A percentile compares a stretch with the other conserved stretches of the same genome.
Evolutionary conservation across 1,140 invertebrate species (phyloP).

Genomic region (Caenorhabditis latens): DNA sequence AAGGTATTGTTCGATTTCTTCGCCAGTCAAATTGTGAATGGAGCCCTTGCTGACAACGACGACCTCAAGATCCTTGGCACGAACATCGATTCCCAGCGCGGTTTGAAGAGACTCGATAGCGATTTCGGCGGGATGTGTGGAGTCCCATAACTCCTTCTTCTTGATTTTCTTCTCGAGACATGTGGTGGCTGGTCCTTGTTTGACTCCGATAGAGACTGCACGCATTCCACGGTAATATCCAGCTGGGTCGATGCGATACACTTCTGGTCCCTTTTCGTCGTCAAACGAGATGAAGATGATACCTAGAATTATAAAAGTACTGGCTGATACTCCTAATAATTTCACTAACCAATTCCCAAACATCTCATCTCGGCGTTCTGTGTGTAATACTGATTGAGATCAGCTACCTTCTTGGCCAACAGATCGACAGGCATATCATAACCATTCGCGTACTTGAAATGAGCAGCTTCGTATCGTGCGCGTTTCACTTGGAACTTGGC

Average conservation of each 20-base stretch:
- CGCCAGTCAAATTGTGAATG: slow-evolving; percentile 85
- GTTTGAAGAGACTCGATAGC: slow-evolving; percentile 93
- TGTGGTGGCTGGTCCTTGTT: slow-evolving; percentile 91
- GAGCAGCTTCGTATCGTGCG: slow-evolving; percentile 94
- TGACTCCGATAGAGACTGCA: slow-evolving; percentile 92
- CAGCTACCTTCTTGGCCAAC: slow-evolving; percentile 88
- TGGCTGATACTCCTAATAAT: too few species aligned
- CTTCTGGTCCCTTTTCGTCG: slow-evolving; percentile 87
- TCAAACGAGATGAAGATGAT: slow-evolving; percentile 96
- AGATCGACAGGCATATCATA: slow-evolving; percentile 95
- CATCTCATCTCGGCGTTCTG: slow-evolving; percentile 99
- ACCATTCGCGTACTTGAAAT: slow-evolving; percentile 96
- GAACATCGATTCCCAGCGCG: slow-evolving; percentile 95
- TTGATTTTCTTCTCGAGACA: slow-evolving; percentile 98
- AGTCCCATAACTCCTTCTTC: slow-evolving; percentile 87
- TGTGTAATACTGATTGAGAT: slow-evolving; percentile 98
- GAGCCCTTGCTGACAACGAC: slow-evolving; percentile 89
- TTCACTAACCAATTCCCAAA: slow-evolving; percentile 88
- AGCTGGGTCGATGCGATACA: slow-evolving; percentile 98
- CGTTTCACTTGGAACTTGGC: slow-evolving; percentile 90
- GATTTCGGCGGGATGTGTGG: slow-evolving; percentile 81
- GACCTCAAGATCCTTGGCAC: slow-evolving; percentile 94
- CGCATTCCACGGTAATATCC: slow-evolving; percentile 86
- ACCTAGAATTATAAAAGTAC: slow-evolving; percentile 78
- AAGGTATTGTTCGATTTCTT: slow-evolving; percentile 91